Evolutionary conservation across 2,888 invertebrate species (phyloP), one percentile per base, ranked within the genome.

Genomic region (Hirtodrosophila duncani): DNA sequence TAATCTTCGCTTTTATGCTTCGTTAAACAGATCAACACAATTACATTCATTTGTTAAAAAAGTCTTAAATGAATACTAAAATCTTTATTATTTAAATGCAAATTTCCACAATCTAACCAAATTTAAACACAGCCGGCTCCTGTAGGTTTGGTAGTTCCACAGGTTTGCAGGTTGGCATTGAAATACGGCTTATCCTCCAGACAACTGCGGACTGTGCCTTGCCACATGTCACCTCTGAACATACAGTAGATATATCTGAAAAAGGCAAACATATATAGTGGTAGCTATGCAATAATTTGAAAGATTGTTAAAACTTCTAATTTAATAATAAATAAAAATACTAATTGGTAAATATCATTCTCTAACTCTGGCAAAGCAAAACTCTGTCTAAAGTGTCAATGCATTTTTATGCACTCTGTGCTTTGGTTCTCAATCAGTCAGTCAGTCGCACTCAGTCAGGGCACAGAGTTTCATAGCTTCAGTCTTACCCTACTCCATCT

Each of bases 221-320:
- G 24, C 67, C 74, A 65, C 2, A 3, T n/a, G 2, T 21, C 41
- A 0, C 23, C 18, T 18, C 39, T 59, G 1, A 3, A 34, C 31
- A 27, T 61, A 36, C 83, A 83, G 9, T 55, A 33, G 6, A 81
- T 27, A 31, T 64, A 84, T 16, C 84, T 83, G 42, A 0, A 53
- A 48, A 16, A n/a, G 27, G 7, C 8, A 14, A 3, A 14, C 27
- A 5, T 9, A 8, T 2, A 3, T 1, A 3, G 11, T 20, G 0
- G 5, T 1, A 1, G 8, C 18, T 2, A 2, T n/a, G n/a, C n/a
- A n/a, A n/a, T n/a, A n/a, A n/a, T n/a, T n/a, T n/a, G n/a, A n/a
- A n/a, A n/a, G n/a, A n/a, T n/a, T n/a, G n/a, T n/a, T n/a, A n/a
- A n/a, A n/a, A n/a, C n/a, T n/a, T n/a, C n/a, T n/a, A 5, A 1